Evolutionary conservation across 1,140 invertebrate species (phyloP).

Genomic region (Drosophila carrolli): DNA sequence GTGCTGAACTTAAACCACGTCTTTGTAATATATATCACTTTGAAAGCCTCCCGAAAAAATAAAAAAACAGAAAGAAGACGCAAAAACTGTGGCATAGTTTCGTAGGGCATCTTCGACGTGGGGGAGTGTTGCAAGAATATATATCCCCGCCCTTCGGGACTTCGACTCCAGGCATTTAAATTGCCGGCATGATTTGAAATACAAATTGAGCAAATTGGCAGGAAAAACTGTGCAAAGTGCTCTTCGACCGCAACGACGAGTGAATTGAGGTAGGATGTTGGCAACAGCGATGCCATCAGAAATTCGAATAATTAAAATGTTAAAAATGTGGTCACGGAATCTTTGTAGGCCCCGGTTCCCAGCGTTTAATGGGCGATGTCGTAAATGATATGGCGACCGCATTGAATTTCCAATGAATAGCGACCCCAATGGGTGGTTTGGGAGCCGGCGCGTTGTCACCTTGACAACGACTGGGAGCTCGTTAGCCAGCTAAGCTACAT

Average conservation of each 20-base stretch:
- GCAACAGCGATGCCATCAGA: constrained; percentile 12
- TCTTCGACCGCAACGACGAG: constrained; percentile 29
- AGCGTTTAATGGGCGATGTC: constrained; percentile 55
- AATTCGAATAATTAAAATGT: constrained; percentile 56
- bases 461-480: constrained; percentile 42
- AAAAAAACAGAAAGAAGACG: constrained; percentile 20
- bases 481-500: constrained; percentile 49
- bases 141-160: constrained; percentile 14
- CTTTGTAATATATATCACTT: constrained; percentile 67
- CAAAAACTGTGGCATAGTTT: constrained; percentile 37
- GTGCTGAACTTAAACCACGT: constrained; percentile 64
- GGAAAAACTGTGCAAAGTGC: constrained; percentile 57
- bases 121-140: constrained; percentile 5
- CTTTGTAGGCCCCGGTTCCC: constrained; percentile 18
- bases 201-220: constrained; percentile 65
- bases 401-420: constrained; percentile 69
- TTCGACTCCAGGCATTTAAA: constrained; percentile 52
- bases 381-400: constrained; percentile 60
- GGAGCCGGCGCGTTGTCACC: constrained; percentile 26
- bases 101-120: constrained; percentile 9
- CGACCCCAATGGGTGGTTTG: constrained; percentile 7
- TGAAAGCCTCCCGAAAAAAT: constrained; percentile 31
- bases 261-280: constrained; percentile 44
- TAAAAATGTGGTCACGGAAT: constrained; percentile 52
- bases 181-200: constrained; percentile 65